Percentiles rank a stretch among this genome's conserved stretches.
Conservation (phyloP, 1,140 invertebrate genomes). For the Drosophila watanabei region DNA sequence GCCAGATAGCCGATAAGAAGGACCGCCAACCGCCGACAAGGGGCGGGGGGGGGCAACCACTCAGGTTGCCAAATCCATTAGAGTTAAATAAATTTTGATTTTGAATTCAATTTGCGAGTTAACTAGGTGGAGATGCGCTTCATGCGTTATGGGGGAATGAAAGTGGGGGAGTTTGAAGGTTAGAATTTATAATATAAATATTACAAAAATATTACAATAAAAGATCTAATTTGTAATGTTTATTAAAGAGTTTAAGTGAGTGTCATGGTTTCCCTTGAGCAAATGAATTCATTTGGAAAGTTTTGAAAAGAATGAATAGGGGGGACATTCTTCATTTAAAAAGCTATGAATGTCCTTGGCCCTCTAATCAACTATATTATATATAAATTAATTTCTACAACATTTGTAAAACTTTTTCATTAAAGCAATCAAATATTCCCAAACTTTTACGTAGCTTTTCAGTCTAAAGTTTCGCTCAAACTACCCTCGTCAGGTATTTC, state of each 20-base stretch:
- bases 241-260: not conserved
- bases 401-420: not conserved
- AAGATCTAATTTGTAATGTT: not conserved
- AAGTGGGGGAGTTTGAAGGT: not conserved
- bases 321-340: not conserved
- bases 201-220: not conserved
- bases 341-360: not conserved
- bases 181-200: not conserved
- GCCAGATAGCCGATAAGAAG: constrained; percentile 37
- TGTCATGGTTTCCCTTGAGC: not conserved
- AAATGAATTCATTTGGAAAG: not conserved
- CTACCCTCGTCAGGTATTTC: constrained; percentile 64
- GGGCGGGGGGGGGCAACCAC: constrained; percentile 35
- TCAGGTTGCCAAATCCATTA: constrained; percentile 76
- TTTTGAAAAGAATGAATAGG: not conserved
- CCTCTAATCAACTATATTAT: not conserved
- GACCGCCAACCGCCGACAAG: constrained; percentile 7
- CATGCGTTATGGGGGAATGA: not conserved
- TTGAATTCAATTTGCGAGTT: constrained; percentile 75
- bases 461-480: not conserved
- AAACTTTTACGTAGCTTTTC: not conserved
- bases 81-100: constrained; percentile 78
- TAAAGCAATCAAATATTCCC: not conserved
- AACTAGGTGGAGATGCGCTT: constrained; percentile 55
- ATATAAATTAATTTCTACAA: not conserved